Base-by-base conservation (phyloP, 1,140 invertebrate species). In the Pseudoatta argentina region DNA sequence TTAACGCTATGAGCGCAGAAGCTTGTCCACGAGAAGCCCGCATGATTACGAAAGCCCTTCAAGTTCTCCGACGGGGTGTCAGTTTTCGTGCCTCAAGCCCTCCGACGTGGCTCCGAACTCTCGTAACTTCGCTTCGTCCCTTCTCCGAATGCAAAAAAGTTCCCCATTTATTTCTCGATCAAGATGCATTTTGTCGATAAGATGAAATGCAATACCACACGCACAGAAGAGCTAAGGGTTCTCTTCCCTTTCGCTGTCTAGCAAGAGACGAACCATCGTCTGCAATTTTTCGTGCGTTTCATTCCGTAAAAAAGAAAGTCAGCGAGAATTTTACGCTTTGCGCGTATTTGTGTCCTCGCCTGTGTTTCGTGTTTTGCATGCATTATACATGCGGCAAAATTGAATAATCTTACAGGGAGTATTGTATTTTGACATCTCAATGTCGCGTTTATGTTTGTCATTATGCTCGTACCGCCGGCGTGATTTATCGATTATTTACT, bases 171-270 rank as follows among this genome's bases (percentile, higher is more conserved):
- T 76, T 53, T 53, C 53, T 77, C 79, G 88, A 85, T 71, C 64
- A 81, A 88, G 81, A 85, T 83, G 82, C 61, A 88, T 85, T 85
- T 90, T 81, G 81, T 86, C 89, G 72, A 90, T 73, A 86, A 30
- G 8, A 89, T 86, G 89, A 89, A 90, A 90, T 66, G 75, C 69
- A 87, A 90, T 86, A 89, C 85, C 24, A 12, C 5, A 48, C 18
- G 55, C 55, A 16, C 3, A 5, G 24, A 82, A 61, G 14, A 21
- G 10, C 34, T 21, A 34, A 61, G 34, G 12, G 30, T 6, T 44
- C 5, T 21, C 18, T 2, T 8, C 6, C 18, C 30, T 14, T 0
- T 10, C 18, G 53, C 14, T 21, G 39, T 59, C n/a, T 30, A 16
- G 16, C n/a, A 27, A 67, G 27, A 3, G 27, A 10, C 10, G 7